Evolutionary conservation across 2,888 invertebrate species (phyloP), one percentile per base, ranked within the genome.

Genomic region (Cancer borealis): DNA sequence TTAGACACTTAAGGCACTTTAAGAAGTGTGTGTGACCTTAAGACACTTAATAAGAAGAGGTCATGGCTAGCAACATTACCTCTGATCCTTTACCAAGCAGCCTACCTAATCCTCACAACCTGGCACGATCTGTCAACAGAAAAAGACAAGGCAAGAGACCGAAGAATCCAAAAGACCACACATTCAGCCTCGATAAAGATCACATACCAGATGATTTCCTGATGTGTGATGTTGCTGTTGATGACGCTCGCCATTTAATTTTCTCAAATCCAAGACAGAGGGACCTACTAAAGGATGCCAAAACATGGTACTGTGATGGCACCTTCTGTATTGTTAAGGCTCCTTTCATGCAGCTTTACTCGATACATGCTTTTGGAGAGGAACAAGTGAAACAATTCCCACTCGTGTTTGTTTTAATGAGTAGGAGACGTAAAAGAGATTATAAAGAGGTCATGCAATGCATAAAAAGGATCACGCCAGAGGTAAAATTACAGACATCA

Each of bases 161-260:
- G n/a, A n/a, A n/a, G n/a, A n/a, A n/a, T n/a, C n/a, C n/a, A n/a
- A n/a, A n/a, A n/a, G n/a, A n/a, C n/a, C n/a, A n/a, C n/a, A n/a
- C n/a, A n/a, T n/a, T n/a, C n/a, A n/a, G n/a, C n/a, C n/a, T 88
- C 21, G 88, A 88, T n/a, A n/a, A 88, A 88, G 30, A 88, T 21
- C 30, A n/a, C 88, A 88, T 88, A 88, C 88, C 88, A 17, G 88
- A 88, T 88, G 88, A n/a, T 21, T 88, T 88, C 88, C 88, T 88
- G 88, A 45, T 88, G 17, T 10, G 21, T 30, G 26, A 0, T 46
- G 21, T 88, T 88, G 21, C 21, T 88, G 39, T 88, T 45, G 88
- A 88, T 88, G 88, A 30, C 17, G 88, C 88, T 21, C 39, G 39
- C 88, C 88, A 30, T 21, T 88, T 88, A 10, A 88, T 88, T 21